These are phyloP conservation scores for Pseudopleuronectes americanus DNA, from an alignment of 2,797 vertebrate species.

Conservation along the genomic window DNA sequence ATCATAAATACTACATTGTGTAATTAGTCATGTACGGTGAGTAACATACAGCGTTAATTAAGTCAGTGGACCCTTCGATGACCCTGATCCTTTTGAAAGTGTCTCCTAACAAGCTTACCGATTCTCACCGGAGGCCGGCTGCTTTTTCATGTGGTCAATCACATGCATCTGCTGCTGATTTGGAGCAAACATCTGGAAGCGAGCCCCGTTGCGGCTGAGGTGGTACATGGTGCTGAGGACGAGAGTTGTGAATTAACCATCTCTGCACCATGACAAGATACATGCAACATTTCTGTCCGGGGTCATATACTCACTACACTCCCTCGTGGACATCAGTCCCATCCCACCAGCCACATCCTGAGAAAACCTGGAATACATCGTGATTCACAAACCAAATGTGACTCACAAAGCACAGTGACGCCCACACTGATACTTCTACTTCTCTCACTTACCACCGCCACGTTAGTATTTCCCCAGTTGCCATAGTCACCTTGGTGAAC, in stretches of 20 bases:
- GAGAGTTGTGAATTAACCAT: constrained; percentile 29
- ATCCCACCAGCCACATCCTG: constrained; percentile 85
- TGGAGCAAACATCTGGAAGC: constrained; percentile 83
- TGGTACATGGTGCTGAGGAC: constrained; percentile 84
- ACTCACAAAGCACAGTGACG: not conserved
- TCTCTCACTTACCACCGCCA: constrained; percentile 78
- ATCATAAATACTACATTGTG: constrained; percentile 44
- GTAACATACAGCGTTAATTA: not conserved
- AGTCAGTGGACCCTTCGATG: not conserved
- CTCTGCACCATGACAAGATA: not conserved
- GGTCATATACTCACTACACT: constrained; percentile 80
- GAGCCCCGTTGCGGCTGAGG: constrained; percentile 82
- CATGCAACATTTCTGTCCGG: constrained; percentile 11
- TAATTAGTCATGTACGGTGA: constrained; percentile 40
- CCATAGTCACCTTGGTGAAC: constrained; percentile 81
- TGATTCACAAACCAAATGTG: constrained; percentile 12
- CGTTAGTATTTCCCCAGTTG: constrained; percentile 83
- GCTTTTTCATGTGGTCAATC: constrained; percentile 80
- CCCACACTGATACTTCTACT: not conserved
- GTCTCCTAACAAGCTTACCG: constrained; percentile 61
- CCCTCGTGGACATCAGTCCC: constrained; percentile 84
- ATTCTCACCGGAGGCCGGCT: constrained; percentile 78
- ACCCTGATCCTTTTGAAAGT: not conserved
- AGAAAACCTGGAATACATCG: constrained; percentile 77
- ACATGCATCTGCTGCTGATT: constrained; percentile 85